A percentile compares a stretch with the other conserved stretches of the same genome.
Conservation (phyloP, 2,888 invertebrate species). For the Amiota communis region DNA sequence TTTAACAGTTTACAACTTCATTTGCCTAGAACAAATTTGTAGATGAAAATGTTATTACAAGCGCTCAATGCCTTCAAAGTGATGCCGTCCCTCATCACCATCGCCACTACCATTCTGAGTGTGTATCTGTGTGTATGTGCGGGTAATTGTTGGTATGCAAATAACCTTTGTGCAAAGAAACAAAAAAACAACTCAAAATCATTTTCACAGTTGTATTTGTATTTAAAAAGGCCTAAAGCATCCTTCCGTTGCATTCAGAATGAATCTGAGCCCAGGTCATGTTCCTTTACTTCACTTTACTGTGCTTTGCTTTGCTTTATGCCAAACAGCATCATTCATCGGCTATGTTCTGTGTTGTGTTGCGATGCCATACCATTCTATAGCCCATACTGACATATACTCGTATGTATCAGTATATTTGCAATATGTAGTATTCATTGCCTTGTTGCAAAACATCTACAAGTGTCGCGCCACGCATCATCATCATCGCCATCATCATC, state of each 20-base stretch:
- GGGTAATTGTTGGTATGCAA: constrained; percentile 11
- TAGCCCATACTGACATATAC: too few species aligned
- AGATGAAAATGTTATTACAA: constrained; percentile 61
- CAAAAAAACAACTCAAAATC: constrained; percentile 3
- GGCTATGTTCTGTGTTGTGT: too few species aligned
- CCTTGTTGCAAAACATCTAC: constrained; percentile 1
- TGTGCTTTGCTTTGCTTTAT: too few species aligned
- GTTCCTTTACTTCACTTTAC: too few species aligned
- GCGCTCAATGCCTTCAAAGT: constrained; percentile 53
- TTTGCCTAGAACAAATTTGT: constrained; percentile 46
- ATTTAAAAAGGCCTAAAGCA: constrained; percentile 23
- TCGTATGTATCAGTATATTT: too few species aligned
- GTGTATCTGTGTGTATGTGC: constrained; percentile 35
- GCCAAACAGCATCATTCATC: too few species aligned
- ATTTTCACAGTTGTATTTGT: constrained; percentile 12
- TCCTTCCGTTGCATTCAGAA: constrained; percentile 5
- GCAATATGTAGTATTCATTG: background rate
- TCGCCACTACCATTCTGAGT: constrained; percentile 18
- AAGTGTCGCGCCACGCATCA: background rate
- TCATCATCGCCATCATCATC: constrained; percentile 3
- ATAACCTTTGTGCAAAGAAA: background rate
- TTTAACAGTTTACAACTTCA: too few species aligned
- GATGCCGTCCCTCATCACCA: constrained; percentile 28
- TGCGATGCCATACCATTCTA: too few species aligned
- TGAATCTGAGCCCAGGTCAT: background rate